phyloP scores from a whole-genome alignment of 2,797 vertebrate genomes.

The Cynopterus sphinx region DNA sequence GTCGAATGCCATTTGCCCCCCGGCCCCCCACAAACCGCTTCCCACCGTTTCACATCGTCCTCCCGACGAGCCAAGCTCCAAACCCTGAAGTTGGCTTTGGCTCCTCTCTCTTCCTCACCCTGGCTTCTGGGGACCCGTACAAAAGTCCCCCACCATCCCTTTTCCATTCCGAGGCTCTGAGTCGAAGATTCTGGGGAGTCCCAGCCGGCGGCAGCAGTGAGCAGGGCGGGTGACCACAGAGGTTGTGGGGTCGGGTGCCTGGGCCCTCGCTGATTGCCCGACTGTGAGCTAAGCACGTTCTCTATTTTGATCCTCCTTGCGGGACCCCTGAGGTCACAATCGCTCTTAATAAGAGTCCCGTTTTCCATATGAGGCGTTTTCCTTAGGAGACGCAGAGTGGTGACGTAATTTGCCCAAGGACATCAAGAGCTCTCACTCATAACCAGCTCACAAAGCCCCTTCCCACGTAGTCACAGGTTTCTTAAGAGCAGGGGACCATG shows the following conservation, averaged over 20 bases:
- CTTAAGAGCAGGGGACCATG: background rate
- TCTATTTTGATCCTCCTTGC: background rate
- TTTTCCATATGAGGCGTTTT: background rate
- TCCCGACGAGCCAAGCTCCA: background rate
- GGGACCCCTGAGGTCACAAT: background rate
- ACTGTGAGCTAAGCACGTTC: background rate
- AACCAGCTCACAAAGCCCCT: background rate
- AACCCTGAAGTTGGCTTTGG: background rate
- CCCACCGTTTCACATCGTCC: background rate
- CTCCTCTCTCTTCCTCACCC: background rate
- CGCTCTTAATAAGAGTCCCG: background rate
- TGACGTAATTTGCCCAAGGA: background rate
- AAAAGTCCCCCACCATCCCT: background rate
- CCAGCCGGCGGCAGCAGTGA: background rate
- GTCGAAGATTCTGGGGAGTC: background rate
- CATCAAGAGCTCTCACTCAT: background rate
- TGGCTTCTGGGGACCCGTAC: background rate
- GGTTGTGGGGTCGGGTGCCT: background rate
- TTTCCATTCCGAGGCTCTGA: background rate
- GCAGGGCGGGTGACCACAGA: background rate
- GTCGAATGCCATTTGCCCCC: background rate
- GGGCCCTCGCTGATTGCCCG: fast-evolving
- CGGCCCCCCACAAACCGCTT: background rate
- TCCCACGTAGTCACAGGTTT: background rate
- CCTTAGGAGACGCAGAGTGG: background rate